Evolutionary conservation across 53 echinoderm and acorn worm species (phyloP), one percentile per base, ranked within the genome.

Genomic region (Henricia sp.): DNA sequence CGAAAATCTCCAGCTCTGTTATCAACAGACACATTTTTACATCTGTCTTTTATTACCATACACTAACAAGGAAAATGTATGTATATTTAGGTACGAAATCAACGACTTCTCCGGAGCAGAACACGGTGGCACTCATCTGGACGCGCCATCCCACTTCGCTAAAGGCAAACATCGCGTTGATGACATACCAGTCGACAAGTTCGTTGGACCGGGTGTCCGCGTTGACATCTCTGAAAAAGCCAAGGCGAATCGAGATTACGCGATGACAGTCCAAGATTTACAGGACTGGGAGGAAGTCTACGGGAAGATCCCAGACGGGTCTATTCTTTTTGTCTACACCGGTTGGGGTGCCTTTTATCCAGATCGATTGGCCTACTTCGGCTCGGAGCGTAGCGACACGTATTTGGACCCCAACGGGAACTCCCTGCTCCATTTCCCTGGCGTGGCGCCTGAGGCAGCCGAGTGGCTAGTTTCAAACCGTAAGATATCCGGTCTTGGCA

Each of bases 341-440:
- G 84, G 70, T 23, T 84, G 84, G 84, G 84, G 84, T 27, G 55
- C 54, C 29, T 84, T 70, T 56, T 84, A 84, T 32, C 84, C 84
- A 32, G 48, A 84, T 19, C 84, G 70, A 17, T n/a, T 71, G 14
- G 28, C 70, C 4, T 84, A 84, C 84, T 71, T 84, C 43, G 84
- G 84, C 4, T 84, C 67, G 16, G 14, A 38, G 19, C 82, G 70
- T 23, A 55, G 70, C 19, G 84, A 84, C 28, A 70, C 84, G 13
- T 68, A 55, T 30, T 39, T 57, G 25, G 70, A 84, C 14, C 37
- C 51, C 19, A 53, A 70, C 16, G 84, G 84, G 11, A 37, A 52
- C 6, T 84, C 84, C 3, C 38, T 84, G 16, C 57, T 30, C 24
- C 73, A 85, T 16, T 85, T 85, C 50, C 85, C 85, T 1, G 85